These are phyloP conservation scores for Tupaia tana DNA, from an alignment of 2,113 vertebrate species.

Conservation along the genomic window DNA sequence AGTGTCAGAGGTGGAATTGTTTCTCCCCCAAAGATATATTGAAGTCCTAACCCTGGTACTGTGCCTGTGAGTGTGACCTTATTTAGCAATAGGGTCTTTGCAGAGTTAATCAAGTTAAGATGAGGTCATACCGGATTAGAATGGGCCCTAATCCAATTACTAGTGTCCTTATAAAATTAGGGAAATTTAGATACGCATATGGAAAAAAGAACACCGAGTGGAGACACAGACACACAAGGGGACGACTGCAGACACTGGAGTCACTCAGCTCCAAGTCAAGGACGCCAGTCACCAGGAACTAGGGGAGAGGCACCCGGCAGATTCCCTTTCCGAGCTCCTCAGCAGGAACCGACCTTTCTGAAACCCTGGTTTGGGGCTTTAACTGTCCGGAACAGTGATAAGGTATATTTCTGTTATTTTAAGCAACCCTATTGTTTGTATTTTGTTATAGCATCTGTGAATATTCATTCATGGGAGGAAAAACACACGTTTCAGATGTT, in stretches of 20 bases:
- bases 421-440: neutral
- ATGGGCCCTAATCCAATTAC: neutral
- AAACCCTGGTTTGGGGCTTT: neutral
- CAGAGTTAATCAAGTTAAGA: neutral
- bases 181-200: neutral
- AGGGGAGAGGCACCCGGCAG: neutral
- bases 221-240: neutral
- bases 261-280: neutral
- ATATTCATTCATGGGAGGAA: neutral
- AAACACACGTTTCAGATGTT: neutral
- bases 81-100: neutral
- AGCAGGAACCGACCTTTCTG: neutral
- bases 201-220: neutral
- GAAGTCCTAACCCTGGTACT: neutral
- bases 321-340: neutral
- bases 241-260: neutral
- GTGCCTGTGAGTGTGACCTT: neutral
- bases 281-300: neutral
- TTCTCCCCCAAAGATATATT: neutral
- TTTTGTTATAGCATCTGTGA: neutral
- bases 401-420: neutral
- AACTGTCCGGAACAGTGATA: neutral
- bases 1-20: neutral
- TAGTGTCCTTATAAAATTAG: neutral
- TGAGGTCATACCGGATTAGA: neutral